These are phyloP conservation scores for Drosophila pachea DNA, from an alignment of 1,140 invertebrate genomes.

Conservation along the genomic window DNA sequence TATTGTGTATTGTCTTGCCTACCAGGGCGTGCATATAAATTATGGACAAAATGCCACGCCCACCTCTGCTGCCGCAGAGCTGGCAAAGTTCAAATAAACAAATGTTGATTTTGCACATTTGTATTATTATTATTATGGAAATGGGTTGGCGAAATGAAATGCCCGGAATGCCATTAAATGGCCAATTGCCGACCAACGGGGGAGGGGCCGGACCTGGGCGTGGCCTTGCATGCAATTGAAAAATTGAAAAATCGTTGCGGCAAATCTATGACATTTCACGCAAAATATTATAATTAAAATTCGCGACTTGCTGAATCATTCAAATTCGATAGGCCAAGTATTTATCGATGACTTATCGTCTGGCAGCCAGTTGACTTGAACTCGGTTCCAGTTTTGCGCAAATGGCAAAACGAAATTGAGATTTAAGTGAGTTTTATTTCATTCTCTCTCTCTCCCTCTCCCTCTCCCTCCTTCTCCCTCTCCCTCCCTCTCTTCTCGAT, in stretches of 20 bases:
- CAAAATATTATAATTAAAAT: background rate
- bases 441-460: too few species aligned
- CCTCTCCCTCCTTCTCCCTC: too few species aligned
- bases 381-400: background rate
- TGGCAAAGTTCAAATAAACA: constrained; percentile 30
- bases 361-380: background rate
- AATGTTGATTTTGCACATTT: constrained; percentile 40
- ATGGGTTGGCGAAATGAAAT: background rate
- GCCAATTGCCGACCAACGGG: constrained; percentile 3
- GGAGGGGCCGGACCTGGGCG: constrained; percentile 1
- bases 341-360: background rate
- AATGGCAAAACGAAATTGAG: background rate
- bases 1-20: background rate
- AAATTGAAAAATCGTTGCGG: constrained; percentile 3
- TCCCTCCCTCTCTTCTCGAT: too few species aligned
- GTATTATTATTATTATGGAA: constrained; percentile 6
- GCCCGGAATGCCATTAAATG: constrained; percentile 23
- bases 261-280: background rate
- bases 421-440: too few species aligned
- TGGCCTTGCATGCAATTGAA: constrained; percentile 21
- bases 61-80: too few species aligned
- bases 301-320: background rate
- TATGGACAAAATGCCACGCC: constrained; percentile 11
- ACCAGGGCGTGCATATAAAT: constrained; percentile 11
- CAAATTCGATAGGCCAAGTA: background rate